Evolutionary conservation across 2,888 invertebrate genomes (phyloP), one percentile per base, ranked within the genome.

Genomic region (Drosophila melanocephala): DNA sequence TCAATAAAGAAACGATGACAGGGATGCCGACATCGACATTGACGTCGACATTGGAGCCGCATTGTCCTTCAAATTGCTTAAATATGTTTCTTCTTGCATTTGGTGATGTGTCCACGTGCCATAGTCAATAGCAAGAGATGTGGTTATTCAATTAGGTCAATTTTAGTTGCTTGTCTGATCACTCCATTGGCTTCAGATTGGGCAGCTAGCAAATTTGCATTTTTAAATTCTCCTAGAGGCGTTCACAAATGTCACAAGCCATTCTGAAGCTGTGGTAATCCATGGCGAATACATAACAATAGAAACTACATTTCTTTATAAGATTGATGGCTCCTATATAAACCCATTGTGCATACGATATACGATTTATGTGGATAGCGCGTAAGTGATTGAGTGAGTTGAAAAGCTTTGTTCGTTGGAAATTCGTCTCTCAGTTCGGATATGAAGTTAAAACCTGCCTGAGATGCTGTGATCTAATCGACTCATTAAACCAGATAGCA

Each of bases 51-150:
- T 52, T 60, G 76, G 65, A 66, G 35, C 68, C 64, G 33, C 68
- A 56, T 64, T 74, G 76, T 47, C 78, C 80, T 72, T 79, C 75
- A 56, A 68, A 53, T 60, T 28, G 62, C 33, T 69, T 42, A 65
- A 83, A 77, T 51, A 14, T 60, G 39, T 66, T 69, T 67, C 59
- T 57, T 33, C 58, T 53, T 16, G 47, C 35, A 53, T 68, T 78
- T 39, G 37, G 28, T 68, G 59, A 67, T 57, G 72, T 35, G 57
- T n/a, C 55, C 35, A 50, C 55, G 58, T 55, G 57, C 60, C 70
- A 72, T 33, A 39, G 62, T 14, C 71, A 47, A 14, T 26, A 12
- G 32, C 32, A 28, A 22, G 56, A 32, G 50, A 30, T 56, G 60
- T 63, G 69, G 32, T 61, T 44, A 68, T 74, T 78, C 61, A 65